phyloP scores from a whole-genome alignment of 2,888 invertebrate species.

The Toxonevra muliebris region DNA sequence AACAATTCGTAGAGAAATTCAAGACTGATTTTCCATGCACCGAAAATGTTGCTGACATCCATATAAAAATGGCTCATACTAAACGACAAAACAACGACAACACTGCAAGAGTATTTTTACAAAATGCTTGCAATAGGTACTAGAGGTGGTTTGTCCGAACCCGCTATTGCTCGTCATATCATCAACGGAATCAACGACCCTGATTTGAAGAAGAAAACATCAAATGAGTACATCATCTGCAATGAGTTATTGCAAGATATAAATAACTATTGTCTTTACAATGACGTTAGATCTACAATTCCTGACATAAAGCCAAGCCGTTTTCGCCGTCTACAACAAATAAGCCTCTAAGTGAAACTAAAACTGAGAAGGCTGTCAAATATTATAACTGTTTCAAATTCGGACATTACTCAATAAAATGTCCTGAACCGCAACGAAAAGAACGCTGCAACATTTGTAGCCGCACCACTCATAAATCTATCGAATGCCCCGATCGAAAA shows the following conservation, averaged over 20 bases:
- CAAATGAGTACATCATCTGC: not conserved
- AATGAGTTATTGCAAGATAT: not conserved
- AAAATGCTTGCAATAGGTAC: slow-evolving; percentile 32
- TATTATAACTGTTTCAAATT: no score
- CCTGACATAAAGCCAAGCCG: no score
- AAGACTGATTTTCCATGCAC: slow-evolving; percentile 31
- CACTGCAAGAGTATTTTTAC: slow-evolving; percentile 29
- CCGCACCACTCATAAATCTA: slow-evolving; percentile 24
- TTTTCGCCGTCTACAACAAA: no score
- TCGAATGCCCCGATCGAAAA: slow-evolving; percentile 15
- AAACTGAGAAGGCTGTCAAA: no score
- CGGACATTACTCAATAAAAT: no score
- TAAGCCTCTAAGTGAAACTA: no score
- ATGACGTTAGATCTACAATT: not conserved
- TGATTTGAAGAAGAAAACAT: slow-evolving; percentile 12
- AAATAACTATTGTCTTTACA: not conserved
- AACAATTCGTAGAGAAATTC: slow-evolving; percentile 25
- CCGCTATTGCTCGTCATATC: slow-evolving; percentile 34
- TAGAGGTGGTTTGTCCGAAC: slow-evolving; percentile 30
- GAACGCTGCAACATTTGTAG: slow-evolving; percentile 23
- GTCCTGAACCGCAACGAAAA: slow-evolving; percentile 28
- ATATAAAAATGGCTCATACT: slow-evolving; percentile 31
- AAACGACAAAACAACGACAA: slow-evolving; percentile 20
- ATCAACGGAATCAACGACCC: slow-evolving; percentile 35
- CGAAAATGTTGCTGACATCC: slow-evolving; percentile 33